Percentiles rank a stretch among this genome's conserved stretches.
phyloP scores from a whole-genome alignment of 2,888 invertebrate genomes.

The Campaea margaritaria region DNA sequence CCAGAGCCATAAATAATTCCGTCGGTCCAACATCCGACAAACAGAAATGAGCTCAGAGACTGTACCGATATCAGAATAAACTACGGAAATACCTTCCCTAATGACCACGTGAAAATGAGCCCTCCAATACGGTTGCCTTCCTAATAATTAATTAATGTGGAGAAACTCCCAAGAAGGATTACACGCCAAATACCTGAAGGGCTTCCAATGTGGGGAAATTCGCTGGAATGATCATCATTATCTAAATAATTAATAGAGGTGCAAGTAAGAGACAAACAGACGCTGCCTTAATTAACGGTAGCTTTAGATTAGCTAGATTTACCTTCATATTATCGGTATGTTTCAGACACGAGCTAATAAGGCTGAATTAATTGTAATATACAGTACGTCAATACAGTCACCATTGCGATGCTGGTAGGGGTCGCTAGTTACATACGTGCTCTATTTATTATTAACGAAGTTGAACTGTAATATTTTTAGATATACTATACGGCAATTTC shows the following conservation, averaged over 20 bases:
- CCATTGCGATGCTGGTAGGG: conserved; percentile 34
- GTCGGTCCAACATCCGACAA: neutral
- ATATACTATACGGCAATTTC: too few species aligned
- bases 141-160: conserved; percentile 47
- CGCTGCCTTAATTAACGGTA: conserved; percentile 50
- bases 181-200: conserved; percentile 43
- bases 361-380: conserved; percentile 59
- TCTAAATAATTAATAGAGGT: conserved; percentile 46
- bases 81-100: conserved; percentile 24
- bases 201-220: conserved; percentile 35
- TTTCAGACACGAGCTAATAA: conserved; percentile 52
- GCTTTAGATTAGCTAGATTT: conserved; percentile 47
- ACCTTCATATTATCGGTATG: conserved; percentile 55
- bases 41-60: conserved; percentile 4
- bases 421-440: conserved; percentile 1
- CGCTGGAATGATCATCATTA: conserved; percentile 46
- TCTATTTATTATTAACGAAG: conserved; percentile 16
- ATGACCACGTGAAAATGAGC: conserved; percentile 33
- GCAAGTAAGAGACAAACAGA: conserved; percentile 40
- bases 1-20: too few species aligned
- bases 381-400: conserved; percentile 50
- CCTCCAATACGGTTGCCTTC: conserved; percentile 39
- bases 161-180: conserved; percentile 47
- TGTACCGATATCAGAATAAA: conserved; percentile 5
- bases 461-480: neutral